A percentile compares a stretch with the other conserved stretches of the same genome.
phyloP scores from a whole-genome alignment of 2,888 invertebrate genomes.

The Drosophila mettleri region DNA sequence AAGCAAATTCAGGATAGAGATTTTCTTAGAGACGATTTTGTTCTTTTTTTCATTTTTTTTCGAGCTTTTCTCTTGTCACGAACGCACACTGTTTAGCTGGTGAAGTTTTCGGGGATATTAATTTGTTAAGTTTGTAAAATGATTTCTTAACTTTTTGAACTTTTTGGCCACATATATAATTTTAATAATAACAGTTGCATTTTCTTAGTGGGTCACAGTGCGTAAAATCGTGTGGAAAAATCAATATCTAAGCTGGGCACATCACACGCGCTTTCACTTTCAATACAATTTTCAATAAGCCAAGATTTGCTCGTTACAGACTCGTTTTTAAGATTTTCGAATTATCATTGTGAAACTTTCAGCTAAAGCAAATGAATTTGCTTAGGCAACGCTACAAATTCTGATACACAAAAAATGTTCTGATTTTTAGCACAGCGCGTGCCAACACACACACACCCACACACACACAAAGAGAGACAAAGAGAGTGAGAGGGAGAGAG shows the following conservation, averaged over 20 bases:
- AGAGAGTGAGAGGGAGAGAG: constrained; percentile 19
- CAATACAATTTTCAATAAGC: constrained; percentile 22
- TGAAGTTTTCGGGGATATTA: constrained; percentile 11
- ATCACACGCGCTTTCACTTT: constrained; percentile 70
- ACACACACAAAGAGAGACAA: constrained; percentile 1
- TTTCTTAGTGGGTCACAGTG: constrained; percentile 44
- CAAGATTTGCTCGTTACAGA: constrained; percentile 15
- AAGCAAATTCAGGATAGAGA: constrained; percentile 79
- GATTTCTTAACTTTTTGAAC: neutral
- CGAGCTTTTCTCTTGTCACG: constrained; percentile 61
- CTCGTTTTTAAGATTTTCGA: neutral
- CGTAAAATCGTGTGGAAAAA: constrained; percentile 69
- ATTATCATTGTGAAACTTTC: constrained; percentile 26
- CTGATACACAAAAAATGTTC: constrained; percentile 76
- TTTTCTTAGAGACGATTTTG: constrained; percentile 68
- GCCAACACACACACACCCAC: constrained; percentile 45
- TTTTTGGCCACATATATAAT: neutral
- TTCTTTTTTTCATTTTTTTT: constrained; percentile 23
- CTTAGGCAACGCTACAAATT: constrained; percentile 45
- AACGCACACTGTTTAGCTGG: constrained; percentile 20
- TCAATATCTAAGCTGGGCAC: constrained; percentile 65
- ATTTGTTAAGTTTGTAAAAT: constrained; percentile 15
- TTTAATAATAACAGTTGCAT: constrained; percentile 15
- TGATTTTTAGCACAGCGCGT: constrained; percentile 66
- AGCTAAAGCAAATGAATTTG: constrained; percentile 18